Conservation (phyloP, 2,888 invertebrate species). For the Laspeyria flexula region DNA sequence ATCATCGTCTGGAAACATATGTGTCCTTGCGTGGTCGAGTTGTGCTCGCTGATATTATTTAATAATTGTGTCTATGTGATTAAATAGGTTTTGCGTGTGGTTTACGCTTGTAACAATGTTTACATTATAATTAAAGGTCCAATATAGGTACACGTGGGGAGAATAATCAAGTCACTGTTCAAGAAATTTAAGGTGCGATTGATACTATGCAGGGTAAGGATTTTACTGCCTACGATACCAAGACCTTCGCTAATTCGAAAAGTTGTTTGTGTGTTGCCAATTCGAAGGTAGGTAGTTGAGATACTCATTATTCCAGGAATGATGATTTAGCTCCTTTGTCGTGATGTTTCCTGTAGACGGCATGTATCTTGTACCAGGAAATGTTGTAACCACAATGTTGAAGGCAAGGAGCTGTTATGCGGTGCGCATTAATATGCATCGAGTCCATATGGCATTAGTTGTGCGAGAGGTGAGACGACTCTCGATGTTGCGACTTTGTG, state of each 20-base stretch:
- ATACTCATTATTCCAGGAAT: no score
- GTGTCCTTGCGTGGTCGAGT: slow-evolving; percentile 67
- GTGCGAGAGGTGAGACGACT: slow-evolving; percentile 54
- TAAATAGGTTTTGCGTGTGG: neutral
- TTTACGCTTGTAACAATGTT: neutral
- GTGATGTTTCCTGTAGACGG: slow-evolving; percentile 46
- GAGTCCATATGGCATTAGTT: slow-evolving; percentile 57
- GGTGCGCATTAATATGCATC: slow-evolving; percentile 74
- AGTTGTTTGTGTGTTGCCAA: no score
- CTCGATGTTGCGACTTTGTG: slow-evolving; percentile 47
- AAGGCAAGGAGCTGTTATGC: slow-evolving; percentile 65
- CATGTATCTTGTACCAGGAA: slow-evolving; percentile 62
- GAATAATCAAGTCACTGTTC: neutral
- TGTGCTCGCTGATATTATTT: slow-evolving; percentile 34
- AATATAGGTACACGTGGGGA: no score
- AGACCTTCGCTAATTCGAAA: no score
- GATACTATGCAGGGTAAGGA: no score
- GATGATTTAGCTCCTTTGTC: slow-evolving; percentile 23
- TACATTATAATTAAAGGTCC: neutral
- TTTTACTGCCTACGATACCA: no score
- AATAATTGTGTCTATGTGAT: slow-evolving; percentile 12
- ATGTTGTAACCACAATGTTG: slow-evolving; percentile 70
- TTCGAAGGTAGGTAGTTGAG: no score
- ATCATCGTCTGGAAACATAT: slow-evolving; percentile 63
- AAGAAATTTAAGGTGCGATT: no score